Base-by-base conservation (phyloP, 2,113 vertebrate genomes). In the Crotophaga sulcirostris region DNA sequence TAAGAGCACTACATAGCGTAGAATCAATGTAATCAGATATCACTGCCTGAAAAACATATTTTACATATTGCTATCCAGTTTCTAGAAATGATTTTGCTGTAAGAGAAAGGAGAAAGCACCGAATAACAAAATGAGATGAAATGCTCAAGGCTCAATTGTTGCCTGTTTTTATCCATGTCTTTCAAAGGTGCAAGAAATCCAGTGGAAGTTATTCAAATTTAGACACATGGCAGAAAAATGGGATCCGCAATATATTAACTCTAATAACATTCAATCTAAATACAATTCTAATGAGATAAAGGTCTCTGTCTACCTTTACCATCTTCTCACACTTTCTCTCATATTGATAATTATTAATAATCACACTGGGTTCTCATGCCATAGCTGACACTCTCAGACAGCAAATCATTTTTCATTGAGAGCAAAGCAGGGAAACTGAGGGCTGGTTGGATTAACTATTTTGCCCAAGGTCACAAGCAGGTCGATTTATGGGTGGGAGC, bases 351-450 rank as follows among this genome's bases (percentile, higher is more conserved):
- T 94, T 95, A 66, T 87, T 89, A 75, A 89, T 83, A 66, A 40
- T 47, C 84, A 87, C 82, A 25, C n/a, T 0, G 54, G 63, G 63
- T 40, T 66, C 86, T 51, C 68, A 7, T 8, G 45, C 55, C 10
- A 3, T 63, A 45, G 45, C 85, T 87, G 63, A 59, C 90, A 81
- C 76, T 9, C 47, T 68, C 52, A 16, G 85, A 45, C 87, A 88
- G 69, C 92, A 96, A 94, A 96, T 94, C 90, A 94, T 87, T 75
- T 81, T 64, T 92, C 93, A 96, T 86, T 83, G 92, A 70, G 78
- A 86, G 67, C 54, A 67, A 70, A 81, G 34, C 11, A 62, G 92
- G 93, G 92, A 96, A 97, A 96, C 96, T 97, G 94, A 96, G 96
- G 96, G 79, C 79, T 59, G 44, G 24, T 38, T 80, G 96, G 76